Base-by-base conservation (phyloP, 1,140 invertebrate genomes). In the Conus ventricosus region DNA sequence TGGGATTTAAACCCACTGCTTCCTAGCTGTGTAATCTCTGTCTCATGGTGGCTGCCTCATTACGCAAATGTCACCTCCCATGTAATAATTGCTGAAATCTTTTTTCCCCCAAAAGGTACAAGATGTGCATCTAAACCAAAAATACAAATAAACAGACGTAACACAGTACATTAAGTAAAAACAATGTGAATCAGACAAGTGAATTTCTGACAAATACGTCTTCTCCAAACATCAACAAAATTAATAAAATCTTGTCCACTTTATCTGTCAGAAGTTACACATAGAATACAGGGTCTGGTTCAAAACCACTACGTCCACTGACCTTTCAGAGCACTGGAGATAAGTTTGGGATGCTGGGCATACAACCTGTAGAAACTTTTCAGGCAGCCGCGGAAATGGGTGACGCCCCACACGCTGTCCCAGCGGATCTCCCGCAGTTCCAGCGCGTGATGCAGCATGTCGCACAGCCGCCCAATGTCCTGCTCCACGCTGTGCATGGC, bases 391-490 rank as follows among this genome's bases (percentile, higher is more conserved):
- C 92, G 90, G 57, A 91, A 93, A 84, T 92, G 90, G 20, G 88
- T 88, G 78, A 90, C 86, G 6, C 92, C 92, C 93, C 93, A 93
- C 4, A 92, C 86, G 87, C 92, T 93, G 63, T 92, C 93, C 91
- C 92, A 93, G 4, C 92, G 89, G 5, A 93, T 91, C 27, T 88
- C 90, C 13, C 87, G 25, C 57, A 93, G 87, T 4, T 88, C 88
- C 0, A 93, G 67, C 4, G 88, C 80, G 6, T n/a, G 20, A 27
- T 91, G 87, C 6, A 93, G 86, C 39, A 84, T 87, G 27, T 88
- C 57, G 67, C 90, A 90, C 7, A 92, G 71, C n/a, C 84, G 89
- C 54, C 89, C 84, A 8, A 93, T 91, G 71, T 92, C 93, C 55
- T 89, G 86, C 84, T 92, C 90, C 15, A 92, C 86, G 20, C 78